Evolutionary conservation across 2,797 vertebrate species (phyloP).

Genomic region (Poliocrania exsul): DNA sequence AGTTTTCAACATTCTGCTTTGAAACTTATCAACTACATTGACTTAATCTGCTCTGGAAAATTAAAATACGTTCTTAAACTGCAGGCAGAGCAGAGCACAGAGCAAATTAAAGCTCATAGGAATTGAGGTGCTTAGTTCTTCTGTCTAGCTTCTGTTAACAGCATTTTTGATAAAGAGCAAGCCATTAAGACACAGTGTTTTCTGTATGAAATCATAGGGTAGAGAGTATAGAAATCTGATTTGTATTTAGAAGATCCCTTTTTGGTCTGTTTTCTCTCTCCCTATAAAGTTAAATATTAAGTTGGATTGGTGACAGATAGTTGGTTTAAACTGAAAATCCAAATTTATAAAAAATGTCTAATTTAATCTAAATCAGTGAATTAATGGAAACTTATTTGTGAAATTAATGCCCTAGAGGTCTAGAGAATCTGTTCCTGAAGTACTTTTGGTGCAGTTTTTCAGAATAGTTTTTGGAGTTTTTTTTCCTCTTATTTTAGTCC

Average conservation of each 20-base stretch:
- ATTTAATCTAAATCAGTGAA: neutral
- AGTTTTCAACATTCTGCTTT: neutral
- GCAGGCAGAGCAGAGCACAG: neutral
- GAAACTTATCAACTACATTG: neutral
- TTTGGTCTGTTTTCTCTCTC: neutral
- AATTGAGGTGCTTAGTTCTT: neutral
- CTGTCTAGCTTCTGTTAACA: neutral
- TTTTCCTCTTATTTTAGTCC: conserved; percentile 77
- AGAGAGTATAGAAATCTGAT: neutral
- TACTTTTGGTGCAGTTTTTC: neutral
- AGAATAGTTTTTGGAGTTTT: accelerated
- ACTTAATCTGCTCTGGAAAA: neutral
- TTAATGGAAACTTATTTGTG: accelerated
- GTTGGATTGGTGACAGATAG: neutral
- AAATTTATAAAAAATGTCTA: neutral
- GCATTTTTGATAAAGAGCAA: neutral
- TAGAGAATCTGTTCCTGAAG: neutral
- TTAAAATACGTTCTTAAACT: neutral
- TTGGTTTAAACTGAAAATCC: neutral
- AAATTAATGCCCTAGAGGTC: neutral
- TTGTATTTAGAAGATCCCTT: neutral
- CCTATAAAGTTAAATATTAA: neutral
- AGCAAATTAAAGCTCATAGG: neutral
- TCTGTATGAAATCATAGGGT: neutral
- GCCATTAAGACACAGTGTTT: neutral